Conservation (phyloP, 2,113 vertebrate species). For the Micronisus gabar region DNA sequence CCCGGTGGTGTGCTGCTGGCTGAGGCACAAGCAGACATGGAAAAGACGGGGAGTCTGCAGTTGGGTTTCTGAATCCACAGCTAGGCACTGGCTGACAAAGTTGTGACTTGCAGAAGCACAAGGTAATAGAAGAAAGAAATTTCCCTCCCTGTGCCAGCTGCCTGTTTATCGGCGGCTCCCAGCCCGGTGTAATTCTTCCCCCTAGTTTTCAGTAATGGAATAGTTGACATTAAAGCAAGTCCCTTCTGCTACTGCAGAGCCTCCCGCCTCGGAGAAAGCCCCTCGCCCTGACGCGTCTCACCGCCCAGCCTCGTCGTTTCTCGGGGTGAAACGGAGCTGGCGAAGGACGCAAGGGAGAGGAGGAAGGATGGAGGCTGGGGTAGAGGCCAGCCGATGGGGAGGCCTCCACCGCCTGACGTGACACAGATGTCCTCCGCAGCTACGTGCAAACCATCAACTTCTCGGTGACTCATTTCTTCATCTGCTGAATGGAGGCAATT, state of each 20-base stretch:
- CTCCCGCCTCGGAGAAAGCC: background rate
- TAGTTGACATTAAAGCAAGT: background rate
- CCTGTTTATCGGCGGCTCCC: background rate
- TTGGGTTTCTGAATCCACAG: background rate
- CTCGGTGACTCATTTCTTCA: background rate
- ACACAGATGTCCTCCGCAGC: background rate
- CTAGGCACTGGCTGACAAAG: background rate
- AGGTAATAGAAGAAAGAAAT: background rate
- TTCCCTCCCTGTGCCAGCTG: background rate
- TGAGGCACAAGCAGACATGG: background rate
- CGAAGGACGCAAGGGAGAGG: fast-evolving
- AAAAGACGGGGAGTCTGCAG: background rate
- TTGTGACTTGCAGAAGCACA: background rate
- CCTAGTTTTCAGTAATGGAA: conserved; percentile 3
- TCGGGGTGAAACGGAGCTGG: fast-evolving
- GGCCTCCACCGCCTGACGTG: background rate
- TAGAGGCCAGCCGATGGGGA: background rate
- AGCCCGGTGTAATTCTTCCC: conserved; percentile 2
- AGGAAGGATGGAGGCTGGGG: background rate
- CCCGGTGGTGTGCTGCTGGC: background rate
- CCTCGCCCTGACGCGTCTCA: background rate
- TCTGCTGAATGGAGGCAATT: background rate
- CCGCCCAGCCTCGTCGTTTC: fast-evolving
- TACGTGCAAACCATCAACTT: background rate
- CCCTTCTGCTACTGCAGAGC: background rate